Percentiles rank a stretch among this genome's conserved stretches.
phyloP scores from a whole-genome alignment of 1,140 invertebrate genomes.

The Kradibia gibbosae region DNA sequence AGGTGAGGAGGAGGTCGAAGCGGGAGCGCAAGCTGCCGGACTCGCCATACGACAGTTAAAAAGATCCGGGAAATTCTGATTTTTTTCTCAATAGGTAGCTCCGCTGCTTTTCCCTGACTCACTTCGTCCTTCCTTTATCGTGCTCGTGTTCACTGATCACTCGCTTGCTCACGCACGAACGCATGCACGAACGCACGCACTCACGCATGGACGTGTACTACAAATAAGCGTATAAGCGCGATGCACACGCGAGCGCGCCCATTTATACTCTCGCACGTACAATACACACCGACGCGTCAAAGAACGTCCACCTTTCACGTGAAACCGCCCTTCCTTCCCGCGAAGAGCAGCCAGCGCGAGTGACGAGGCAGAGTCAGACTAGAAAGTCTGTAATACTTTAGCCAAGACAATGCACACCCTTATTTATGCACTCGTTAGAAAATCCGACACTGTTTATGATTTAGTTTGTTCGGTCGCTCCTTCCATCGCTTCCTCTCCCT shows the following conservation, averaged over 20 bases:
- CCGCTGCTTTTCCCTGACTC: background rate
- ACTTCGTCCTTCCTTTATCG: constrained; percentile 27
- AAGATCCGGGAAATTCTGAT: constrained; percentile 29
- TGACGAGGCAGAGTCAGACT: background rate
- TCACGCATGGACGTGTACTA: too few species aligned
- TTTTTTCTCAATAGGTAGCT: constrained; percentile 32
- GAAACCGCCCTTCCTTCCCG: background rate
- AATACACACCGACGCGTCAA: constrained; percentile 44
- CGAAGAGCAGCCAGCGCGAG: background rate
- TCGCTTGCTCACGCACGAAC: constrained; percentile 10
- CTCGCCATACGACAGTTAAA: background rate
- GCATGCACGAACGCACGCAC: background rate
- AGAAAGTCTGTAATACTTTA: too few species aligned
- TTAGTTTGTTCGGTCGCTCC: too few species aligned
- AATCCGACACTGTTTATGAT: background rate
- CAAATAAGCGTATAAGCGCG: too few species aligned
- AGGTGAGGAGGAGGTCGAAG: too few species aligned
- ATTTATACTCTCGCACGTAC: constrained; percentile 1
- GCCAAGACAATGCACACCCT: constrained; percentile 10
- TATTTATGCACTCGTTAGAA: constrained; percentile 30
- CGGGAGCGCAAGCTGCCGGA: too few species aligned
- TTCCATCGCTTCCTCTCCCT: too few species aligned
- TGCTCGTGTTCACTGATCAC: background rate
- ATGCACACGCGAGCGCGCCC: background rate
- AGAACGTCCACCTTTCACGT: constrained; percentile 43